Percentiles rank a stretch among this genome's conserved stretches.
Conservation (phyloP, 2,113 vertebrate genomes). For the Gyps fulvus region DNA sequence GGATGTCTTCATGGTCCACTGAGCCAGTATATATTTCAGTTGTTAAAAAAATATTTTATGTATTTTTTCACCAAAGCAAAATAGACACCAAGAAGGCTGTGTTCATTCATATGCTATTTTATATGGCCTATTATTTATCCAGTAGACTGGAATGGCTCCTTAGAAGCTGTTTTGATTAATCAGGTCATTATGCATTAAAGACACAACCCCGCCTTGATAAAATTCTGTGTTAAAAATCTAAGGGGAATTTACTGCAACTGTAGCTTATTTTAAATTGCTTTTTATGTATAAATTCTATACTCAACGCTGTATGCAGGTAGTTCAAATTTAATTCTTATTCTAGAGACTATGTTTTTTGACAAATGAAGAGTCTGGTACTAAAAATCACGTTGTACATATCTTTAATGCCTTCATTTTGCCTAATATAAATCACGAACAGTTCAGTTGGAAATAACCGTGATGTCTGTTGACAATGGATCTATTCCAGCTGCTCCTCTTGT, state of each 20-base stretch:
- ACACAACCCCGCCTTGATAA: neutral
- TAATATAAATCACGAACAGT: neutral
- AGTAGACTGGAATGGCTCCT: constrained; percentile 26
- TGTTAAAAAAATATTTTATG: constrained; percentile 19
- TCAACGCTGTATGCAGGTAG: neutral
- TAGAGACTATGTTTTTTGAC: neutral
- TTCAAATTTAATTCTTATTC: neutral
- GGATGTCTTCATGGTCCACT: neutral
- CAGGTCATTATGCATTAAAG: constrained; percentile 30
- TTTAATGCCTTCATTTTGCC: neutral
- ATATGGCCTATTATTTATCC: constrained; percentile 27
- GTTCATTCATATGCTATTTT: constrained; percentile 15
- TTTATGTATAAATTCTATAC: neutral
- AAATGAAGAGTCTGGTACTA: neutral
- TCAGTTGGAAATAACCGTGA: neutral
- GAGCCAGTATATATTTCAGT: neutral
- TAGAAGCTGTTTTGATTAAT: constrained; percentile 17
- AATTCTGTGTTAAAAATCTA: neutral
- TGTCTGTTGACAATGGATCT: neutral
- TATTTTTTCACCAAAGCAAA: constrained; percentile 19
- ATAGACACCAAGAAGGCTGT: neutral
- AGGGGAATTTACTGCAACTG: neutral
- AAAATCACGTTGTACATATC: neutral
- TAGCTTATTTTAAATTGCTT: neutral
- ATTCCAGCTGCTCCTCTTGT: neutral